Conservation (phyloP, 2,888 invertebrate genomes). For the Rutpela maculata region DNA sequence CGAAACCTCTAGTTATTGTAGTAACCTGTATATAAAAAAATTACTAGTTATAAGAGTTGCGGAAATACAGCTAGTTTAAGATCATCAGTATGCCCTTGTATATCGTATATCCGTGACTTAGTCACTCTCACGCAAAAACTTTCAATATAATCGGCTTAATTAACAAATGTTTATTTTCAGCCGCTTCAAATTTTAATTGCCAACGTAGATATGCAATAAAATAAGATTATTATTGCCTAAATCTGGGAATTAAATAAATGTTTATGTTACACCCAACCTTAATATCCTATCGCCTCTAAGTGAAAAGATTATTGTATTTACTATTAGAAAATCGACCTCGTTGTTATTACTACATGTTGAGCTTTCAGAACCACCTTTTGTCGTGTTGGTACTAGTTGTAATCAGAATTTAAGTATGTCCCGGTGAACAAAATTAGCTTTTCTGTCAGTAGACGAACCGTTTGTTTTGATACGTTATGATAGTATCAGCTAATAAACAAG, state of each 20-base stretch:
- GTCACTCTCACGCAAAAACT: not conserved
- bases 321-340: constrained; percentile 14
- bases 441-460: not conserved
- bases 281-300: constrained; percentile 10
- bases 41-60: too few species aligned
- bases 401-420: too few species aligned
- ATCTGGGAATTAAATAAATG: constrained; percentile 34
- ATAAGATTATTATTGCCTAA: constrained; percentile 29
- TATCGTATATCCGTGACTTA: too few species aligned
- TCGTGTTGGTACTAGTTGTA: not conserved
- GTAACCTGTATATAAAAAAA: too few species aligned
- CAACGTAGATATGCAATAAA: constrained; percentile 23
- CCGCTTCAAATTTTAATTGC: not conserved
- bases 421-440: not conserved
- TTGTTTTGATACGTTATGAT: not conserved
- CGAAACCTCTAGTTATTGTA: too few species aligned
- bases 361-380: not conserved
- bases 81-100: too few species aligned
- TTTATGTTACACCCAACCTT: constrained; percentile 32
- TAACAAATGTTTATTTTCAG: not conserved
- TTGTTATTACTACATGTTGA: not conserved
- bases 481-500: not conserved
- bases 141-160: not conserved
- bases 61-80: too few species aligned
- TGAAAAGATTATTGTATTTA: constrained; percentile 21